phyloP scores from a whole-genome alignment of 2,797 vertebrate species.

The Cyprinella venusta region DNA sequence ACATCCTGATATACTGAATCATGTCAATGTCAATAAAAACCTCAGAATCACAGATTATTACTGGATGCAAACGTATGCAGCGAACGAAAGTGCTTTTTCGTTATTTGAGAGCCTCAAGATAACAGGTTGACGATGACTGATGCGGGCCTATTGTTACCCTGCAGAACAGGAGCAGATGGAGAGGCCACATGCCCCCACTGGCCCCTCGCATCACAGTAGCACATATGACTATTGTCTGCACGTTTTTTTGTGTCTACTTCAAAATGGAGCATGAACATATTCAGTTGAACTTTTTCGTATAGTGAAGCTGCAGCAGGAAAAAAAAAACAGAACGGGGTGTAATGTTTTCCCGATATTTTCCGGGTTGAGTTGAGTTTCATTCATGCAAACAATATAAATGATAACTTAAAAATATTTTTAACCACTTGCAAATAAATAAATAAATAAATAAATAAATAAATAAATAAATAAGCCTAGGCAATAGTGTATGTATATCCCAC shows the following conservation, averaged over 20 bases:
- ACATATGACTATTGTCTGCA: constrained; percentile 69
- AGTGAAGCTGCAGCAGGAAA: background rate
- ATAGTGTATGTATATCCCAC: no score
- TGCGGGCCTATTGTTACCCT: constrained; percentile 72
- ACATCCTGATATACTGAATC: background rate
- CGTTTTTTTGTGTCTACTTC: background rate
- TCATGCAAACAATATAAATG: background rate
- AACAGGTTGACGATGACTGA: constrained; percentile 72
- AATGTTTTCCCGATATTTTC: background rate
- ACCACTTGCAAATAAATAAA: background rate
- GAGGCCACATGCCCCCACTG: constrained; percentile 67
- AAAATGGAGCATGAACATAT: background rate
- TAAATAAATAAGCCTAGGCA: no score
- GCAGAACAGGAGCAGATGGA: constrained; percentile 77
- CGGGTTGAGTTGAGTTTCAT: background rate
- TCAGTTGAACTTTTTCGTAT: no score
- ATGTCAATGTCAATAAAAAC: background rate
- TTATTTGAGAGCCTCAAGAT: constrained; percentile 55
- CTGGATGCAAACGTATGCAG: constrained; percentile 3
- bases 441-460: no score
- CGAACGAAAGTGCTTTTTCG: constrained; percentile 53
- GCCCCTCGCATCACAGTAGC: constrained; percentile 65
- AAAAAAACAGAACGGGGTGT: background rate
- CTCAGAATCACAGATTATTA: background rate
- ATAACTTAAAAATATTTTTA: background rate